Conservation (phyloP, 2,113 vertebrate species). For the Gymnogyps californianus region DNA sequence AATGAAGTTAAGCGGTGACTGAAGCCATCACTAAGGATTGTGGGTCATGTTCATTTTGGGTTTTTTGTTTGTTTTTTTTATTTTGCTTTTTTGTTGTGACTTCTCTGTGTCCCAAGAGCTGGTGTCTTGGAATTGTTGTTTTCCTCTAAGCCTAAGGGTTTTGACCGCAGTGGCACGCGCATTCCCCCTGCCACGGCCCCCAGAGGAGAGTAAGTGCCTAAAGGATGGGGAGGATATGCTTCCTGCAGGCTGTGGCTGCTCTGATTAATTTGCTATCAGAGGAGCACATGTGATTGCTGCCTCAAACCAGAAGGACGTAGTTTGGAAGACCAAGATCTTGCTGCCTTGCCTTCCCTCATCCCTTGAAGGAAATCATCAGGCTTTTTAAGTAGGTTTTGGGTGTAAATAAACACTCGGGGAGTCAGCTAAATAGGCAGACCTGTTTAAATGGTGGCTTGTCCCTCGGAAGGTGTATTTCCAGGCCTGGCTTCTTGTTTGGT, state of each 20-base stretch:
- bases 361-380: not conserved
- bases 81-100: not conserved
- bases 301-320: not conserved
- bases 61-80: not conserved
- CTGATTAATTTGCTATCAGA: not conserved
- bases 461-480: not conserved
- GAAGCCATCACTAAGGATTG: not conserved
- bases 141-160: not conserved
- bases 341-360: not conserved
- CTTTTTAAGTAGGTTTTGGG: not conserved
- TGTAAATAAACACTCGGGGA: not conserved
- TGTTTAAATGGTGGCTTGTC: not conserved
- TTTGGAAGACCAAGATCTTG: not conserved
- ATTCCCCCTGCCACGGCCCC: not conserved
- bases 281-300: not conserved
- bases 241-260: not conserved
- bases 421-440: not conserved
- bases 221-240: not conserved
- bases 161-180: fast-evolving
- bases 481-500: not conserved
- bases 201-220: not conserved
- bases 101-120: not conserved
- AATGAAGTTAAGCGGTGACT: not conserved
- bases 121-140: not conserved
- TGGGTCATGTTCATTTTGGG: not conserved